phyloP scores from a whole-genome alignment of 2,888 invertebrate species.

The Troides aeacus region DNA sequence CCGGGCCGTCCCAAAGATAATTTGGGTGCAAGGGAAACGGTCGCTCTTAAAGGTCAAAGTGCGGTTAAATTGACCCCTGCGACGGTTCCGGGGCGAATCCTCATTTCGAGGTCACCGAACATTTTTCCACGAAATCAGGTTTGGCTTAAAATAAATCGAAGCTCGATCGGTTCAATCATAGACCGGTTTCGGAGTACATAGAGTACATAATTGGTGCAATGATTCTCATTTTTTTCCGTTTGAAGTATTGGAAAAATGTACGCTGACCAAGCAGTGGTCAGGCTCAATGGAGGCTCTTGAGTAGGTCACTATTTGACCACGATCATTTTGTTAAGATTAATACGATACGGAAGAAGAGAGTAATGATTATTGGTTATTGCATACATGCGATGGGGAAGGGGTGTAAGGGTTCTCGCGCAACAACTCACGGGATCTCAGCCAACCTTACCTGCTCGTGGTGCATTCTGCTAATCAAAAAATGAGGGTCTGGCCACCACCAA shows the following conservation, averaged over 20 bases:
- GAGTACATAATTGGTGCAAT: not conserved
- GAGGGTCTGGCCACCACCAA: too few species aligned
- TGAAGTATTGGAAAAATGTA: not conserved
- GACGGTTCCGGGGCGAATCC: conserved; percentile 51
- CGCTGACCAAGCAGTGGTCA: too few species aligned
- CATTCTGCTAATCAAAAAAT: too few species aligned
- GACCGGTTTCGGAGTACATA: not conserved
- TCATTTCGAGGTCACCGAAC: conserved; percentile 58
- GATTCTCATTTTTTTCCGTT: not conserved
- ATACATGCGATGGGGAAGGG: too few species aligned
- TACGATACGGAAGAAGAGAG: too few species aligned
- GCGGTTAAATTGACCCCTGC: conserved; percentile 59
- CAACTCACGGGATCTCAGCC: too few species aligned
- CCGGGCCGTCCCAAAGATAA: conserved; percentile 62
- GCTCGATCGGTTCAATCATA: not conserved
- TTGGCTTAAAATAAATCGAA: conserved; percentile 12
- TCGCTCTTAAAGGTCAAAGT: conserved; percentile 51
- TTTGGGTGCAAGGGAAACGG: conserved; percentile 43
- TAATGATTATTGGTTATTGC: too few species aligned
- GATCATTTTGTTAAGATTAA: too few species aligned
- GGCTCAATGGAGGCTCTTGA: too few species aligned
- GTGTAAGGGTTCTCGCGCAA: too few species aligned
- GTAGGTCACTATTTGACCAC: too few species aligned
- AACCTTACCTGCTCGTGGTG: too few species aligned
- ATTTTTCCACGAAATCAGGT: conserved; percentile 46